Conservation (phyloP, 2,113 vertebrate genomes). For the Tiliqua scincoides region DNA sequence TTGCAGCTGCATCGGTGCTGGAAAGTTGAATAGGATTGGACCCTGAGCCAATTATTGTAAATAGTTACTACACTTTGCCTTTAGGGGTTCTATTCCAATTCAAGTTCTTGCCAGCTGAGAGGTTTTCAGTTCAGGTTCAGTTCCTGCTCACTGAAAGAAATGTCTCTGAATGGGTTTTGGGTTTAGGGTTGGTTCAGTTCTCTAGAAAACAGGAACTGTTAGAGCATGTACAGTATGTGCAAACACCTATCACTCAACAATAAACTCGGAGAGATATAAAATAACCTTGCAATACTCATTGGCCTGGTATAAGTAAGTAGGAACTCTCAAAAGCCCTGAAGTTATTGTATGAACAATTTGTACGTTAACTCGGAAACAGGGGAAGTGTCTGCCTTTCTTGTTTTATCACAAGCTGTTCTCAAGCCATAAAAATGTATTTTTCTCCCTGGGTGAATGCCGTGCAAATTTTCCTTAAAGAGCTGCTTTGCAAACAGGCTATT, state of each 20-base stretch:
- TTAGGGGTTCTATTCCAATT: too few species aligned
- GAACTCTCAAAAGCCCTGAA: not conserved
- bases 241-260: not conserved
- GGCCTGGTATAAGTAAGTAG: not conserved
- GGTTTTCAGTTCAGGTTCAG: too few species aligned
- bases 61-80: too few species aligned
- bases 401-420: constrained; percentile 28
- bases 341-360: not conserved
- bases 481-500: constrained; percentile 72
- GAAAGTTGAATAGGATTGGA: too few species aligned
- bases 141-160: too few species aligned
- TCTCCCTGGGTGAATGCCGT: not conserved
- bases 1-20: too few species aligned
- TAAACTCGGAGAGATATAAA: not conserved
- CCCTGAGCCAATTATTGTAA: too few species aligned
- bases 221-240: too few species aligned
- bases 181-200: not conserved
- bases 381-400: not conserved
- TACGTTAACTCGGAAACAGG: constrained; percentile 23
- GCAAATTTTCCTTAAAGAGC: constrained; percentile 63
- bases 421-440: constrained; percentile 47
- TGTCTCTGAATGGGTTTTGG: too few species aligned
- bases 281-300: constrained; percentile 1
- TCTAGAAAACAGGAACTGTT: not conserved
- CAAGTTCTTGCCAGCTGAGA: too few species aligned